A percentile compares a stretch with the other conserved stretches of the same genome.
These are phyloP conservation scores for Agrochola litura DNA, from an alignment of 2,888 invertebrate genomes.

Conservation along the genomic window DNA sequence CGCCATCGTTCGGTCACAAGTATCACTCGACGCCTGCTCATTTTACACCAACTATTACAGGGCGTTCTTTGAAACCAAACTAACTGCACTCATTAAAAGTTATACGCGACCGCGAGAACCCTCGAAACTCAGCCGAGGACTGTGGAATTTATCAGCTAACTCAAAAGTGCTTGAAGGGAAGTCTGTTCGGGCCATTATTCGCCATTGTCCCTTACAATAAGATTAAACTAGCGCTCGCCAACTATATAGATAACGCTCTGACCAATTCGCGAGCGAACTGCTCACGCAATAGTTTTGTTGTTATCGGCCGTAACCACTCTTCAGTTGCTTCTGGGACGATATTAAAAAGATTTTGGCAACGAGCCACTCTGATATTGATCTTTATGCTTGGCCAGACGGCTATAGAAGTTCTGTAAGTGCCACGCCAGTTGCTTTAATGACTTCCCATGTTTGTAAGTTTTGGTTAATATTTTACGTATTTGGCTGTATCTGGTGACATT, in stretches of 20 bases:
- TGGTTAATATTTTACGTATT: conserved; percentile 84
- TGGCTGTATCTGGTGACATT: conserved; percentile 78
- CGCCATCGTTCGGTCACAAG: conserved; percentile 57
- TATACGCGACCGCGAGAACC: conserved; percentile 80
- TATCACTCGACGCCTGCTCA: conserved; percentile 71
- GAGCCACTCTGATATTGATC: conserved; percentile 89
- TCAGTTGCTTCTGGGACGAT: conserved; percentile 87
- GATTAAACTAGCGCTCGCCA: conserved; percentile 83
- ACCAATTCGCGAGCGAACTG: conserved; percentile 83
- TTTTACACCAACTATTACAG: conserved; percentile 76
- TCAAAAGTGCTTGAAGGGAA: conserved; percentile 84
- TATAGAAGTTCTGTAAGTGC: conserved; percentile 87
- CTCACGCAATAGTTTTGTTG: conserved; percentile 89
- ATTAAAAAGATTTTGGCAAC: conserved; percentile 90
- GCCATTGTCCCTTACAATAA: conserved; percentile 86
- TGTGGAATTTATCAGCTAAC: conserved; percentile 84
- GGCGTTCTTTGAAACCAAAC: conserved; percentile 81
- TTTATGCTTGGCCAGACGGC: conserved; percentile 89
- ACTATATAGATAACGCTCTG: conserved; percentile 79
- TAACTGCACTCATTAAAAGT: conserved; percentile 87
- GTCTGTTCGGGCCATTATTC: conserved; percentile 83
- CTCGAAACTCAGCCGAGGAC: conserved; percentile 79
- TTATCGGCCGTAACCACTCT: conserved; percentile 88
- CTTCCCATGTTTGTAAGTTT: conserved; percentile 88
- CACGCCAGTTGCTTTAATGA: conserved; percentile 88